Percentiles rank a stretch among this genome's conserved stretches.
phyloP scores from a whole-genome alignment of 1,140 invertebrate genomes.

The Leptopilina boulardi region DNA sequence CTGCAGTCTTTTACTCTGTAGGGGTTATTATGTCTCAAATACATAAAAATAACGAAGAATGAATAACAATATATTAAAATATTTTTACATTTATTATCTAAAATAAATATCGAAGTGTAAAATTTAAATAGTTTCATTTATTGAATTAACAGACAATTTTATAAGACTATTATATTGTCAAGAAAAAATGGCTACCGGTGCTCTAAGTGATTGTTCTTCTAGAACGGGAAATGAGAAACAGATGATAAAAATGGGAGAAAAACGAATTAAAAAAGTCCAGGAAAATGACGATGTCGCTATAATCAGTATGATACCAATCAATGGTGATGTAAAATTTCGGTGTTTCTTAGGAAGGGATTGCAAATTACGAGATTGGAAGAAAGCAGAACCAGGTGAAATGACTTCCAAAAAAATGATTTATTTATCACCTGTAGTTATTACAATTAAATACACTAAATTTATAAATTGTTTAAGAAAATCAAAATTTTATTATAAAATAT shows the following conservation, averaged over 20 bases:
- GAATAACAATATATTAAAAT: neutral
- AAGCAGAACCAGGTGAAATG: constrained; percentile 84
- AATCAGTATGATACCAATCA: constrained; percentile 86
- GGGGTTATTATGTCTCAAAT: too few relatives aligned
- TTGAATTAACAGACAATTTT: constrained; percentile 34
- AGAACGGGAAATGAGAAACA: constrained; percentile 81
- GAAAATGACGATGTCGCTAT: constrained; percentile 91
- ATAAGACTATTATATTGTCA: constrained; percentile 41
- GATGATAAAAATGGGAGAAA: constrained; percentile 85
- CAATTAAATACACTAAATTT: too few relatives aligned
- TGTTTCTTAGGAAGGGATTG: constrained; percentile 85
- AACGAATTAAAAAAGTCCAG: constrained; percentile 83
- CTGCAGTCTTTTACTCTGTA: too few relatives aligned
- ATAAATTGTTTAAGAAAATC: too few relatives aligned
- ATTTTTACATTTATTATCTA: too few relatives aligned
- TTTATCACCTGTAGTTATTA: too few relatives aligned
- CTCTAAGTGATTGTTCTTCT: constrained; percentile 86
- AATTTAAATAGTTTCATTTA: neutral
- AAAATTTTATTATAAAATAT: too few relatives aligned
- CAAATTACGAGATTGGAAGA: constrained; percentile 84
- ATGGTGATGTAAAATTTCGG: constrained; percentile 85
- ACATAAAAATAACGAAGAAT: neutral
- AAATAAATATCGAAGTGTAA: too few relatives aligned
- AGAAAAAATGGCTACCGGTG: constrained; percentile 82
- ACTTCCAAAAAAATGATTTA: constrained; percentile 11